phyloP scores from a whole-genome alignment of 2,888 invertebrate genomes.

The Tachina lurida region DNA sequence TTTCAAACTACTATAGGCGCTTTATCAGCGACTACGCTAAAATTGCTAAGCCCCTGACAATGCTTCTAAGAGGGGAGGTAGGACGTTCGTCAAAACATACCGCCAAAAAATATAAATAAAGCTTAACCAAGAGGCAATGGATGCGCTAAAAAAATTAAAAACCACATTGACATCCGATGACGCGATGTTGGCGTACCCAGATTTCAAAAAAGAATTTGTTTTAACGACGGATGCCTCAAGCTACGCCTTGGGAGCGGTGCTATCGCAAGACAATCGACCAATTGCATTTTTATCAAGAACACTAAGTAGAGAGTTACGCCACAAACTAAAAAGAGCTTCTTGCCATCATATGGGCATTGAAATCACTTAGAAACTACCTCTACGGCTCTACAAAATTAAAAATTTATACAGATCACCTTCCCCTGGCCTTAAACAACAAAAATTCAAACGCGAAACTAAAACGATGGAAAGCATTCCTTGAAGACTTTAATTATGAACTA shows the following conservation, averaged over 20 bases:
- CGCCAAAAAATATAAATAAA: background rate
- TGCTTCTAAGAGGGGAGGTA: constrained; percentile 20
- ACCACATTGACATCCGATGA: constrained; percentile 11
- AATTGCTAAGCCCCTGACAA: background rate
- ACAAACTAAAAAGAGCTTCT: constrained; percentile 47
- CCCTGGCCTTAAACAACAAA: too few relatives aligned
- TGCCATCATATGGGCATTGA: constrained; percentile 34
- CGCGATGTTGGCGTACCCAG: background rate
- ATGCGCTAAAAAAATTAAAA: constrained; percentile 9
- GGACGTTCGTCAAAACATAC: constrained; percentile 1
- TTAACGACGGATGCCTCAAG: constrained; percentile 61
- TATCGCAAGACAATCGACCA: constrained; percentile 57
- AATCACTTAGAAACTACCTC: constrained; percentile 52
- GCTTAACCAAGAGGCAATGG: background rate
- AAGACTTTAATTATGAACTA: too few relatives aligned
- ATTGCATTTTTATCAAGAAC: constrained; percentile 56
- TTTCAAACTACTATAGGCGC: too few relatives aligned
- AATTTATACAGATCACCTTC: constrained; percentile 3
- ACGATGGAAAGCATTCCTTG: too few relatives aligned
- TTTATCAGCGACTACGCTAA: background rate
- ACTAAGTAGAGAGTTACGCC: too few relatives aligned
- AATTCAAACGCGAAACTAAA: too few relatives aligned
- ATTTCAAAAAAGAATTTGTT: constrained; percentile 41
- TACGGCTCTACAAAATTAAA: constrained; percentile 63
- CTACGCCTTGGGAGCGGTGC: constrained; percentile 59